phyloP scores from a whole-genome alignment of 1,140 invertebrate species.

The Hermatobates lingyangjiaoensis region DNA sequence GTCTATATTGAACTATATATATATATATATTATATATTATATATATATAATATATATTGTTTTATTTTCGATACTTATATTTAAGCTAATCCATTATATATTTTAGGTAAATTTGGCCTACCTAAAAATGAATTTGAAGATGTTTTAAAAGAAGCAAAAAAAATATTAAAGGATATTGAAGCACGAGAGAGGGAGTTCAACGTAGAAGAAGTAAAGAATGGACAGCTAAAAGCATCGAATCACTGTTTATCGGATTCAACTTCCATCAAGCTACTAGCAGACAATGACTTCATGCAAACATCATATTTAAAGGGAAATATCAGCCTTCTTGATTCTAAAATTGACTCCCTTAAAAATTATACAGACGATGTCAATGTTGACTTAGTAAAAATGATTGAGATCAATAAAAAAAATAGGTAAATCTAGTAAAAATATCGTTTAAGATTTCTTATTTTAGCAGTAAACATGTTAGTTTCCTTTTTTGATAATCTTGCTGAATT shows the following conservation, averaged over 20 bases:
- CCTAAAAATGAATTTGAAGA: constrained; percentile 39
- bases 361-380: constrained; percentile 37
- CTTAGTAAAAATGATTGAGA: constrained; percentile 39
- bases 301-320: constrained; percentile 46
- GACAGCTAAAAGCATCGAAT: constrained; percentile 5
- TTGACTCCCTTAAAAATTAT: constrained; percentile 17
- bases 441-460: too few relatives aligned
- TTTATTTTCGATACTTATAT: background rate
- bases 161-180: constrained; percentile 42
- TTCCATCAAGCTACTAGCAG: too few relatives aligned
- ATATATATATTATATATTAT: background rate
- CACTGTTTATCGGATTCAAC: constrained; percentile 4
- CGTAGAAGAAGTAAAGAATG: constrained; percentile 13
- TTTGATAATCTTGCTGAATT: too few relatives aligned
- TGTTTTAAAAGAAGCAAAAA: constrained; percentile 48
- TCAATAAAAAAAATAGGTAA: constrained; percentile 5
- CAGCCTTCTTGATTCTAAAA: constrained; percentile 4
- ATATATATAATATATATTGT: background rate
- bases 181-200: background rate
- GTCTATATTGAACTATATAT: too few relatives aligned
- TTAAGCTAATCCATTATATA: background rate
- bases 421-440: too few relatives aligned
- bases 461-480: too few relatives aligned
- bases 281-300: too few relatives aligned
- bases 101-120: constrained; percentile 6